Conservation (phyloP, 2,888 invertebrate genomes). For the Rotaria macrura region DNA sequence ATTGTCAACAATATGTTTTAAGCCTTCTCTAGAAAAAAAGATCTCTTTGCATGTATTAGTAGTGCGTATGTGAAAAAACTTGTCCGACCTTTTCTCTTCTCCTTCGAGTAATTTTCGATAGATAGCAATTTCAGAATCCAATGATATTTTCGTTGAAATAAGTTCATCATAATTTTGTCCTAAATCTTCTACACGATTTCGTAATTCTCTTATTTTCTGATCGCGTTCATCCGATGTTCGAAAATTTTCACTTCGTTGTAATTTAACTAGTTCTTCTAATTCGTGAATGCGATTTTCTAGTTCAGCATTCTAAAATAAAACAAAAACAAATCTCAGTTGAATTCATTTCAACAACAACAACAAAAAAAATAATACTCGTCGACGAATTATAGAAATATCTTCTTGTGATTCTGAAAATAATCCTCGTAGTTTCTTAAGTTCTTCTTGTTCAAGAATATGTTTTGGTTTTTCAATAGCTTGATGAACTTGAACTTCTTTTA, state of each 20-base stretch:
- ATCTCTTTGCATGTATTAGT: background rate
- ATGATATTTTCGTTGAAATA: slow-evolving; percentile 46
- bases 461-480: slow-evolving; percentile 2
- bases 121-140: slow-evolving; percentile 48
- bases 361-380: too few relatives aligned
- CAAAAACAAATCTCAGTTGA: too few relatives aligned
- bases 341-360: too few relatives aligned
- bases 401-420: slow-evolving; percentile 22
- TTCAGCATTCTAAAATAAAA: slow-evolving; percentile 45
- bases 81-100: slow-evolving; percentile 42
- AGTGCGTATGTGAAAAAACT: too few relatives aligned
- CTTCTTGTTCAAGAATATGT: slow-evolving; percentile 19
- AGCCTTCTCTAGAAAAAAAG: slow-evolving; percentile 18
- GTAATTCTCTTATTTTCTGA: slow-evolving; percentile 45
- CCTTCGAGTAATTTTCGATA: slow-evolving; percentile 49
- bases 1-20: background rate
- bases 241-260: slow-evolving; percentile 50
- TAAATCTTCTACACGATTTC: slow-evolving; percentile 47
- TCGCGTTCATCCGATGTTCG: slow-evolving; percentile 44
- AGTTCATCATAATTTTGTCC: slow-evolving; percentile 46
- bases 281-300: slow-evolving; percentile 52
- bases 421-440: slow-evolving; percentile 22
- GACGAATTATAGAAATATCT: slow-evolving; percentile 14
- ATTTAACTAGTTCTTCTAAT: slow-evolving; percentile 51
- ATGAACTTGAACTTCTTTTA: slow-evolving; percentile 25